Evolutionary conservation across 2,797 vertebrate genomes (phyloP), one percentile per base, ranked within the genome.

Genomic region (Stomatorhinus walkeri): DNA sequence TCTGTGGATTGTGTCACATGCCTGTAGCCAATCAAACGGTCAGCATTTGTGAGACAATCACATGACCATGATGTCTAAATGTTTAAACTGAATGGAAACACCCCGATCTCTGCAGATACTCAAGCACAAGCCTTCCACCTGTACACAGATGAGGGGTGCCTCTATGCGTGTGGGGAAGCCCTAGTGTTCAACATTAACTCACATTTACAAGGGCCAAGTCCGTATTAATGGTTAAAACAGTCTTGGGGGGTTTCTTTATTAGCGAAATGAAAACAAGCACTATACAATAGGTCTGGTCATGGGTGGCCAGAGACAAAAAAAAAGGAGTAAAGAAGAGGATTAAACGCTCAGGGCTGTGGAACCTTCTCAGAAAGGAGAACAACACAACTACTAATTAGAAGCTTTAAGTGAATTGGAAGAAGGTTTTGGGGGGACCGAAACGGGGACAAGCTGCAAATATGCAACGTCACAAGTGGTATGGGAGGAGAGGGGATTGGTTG

Each of bases 251-350:
- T 43, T 32, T 81, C 76, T 81, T 81, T 81, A 81, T 46, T 9
- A 32, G 16, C 46, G 40, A 81, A 81, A 43, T 81, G 22, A 81
- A 81, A 81, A 40, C 32, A 76, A 76, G 68, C 14, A 16, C 32
- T 40, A 76, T 76, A 76, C 68, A 76, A 76, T 40, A 81, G 76
- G 14, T 22, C 76, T 3, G 19, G 76, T 81, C 76, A 81, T 81
- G 40, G 40, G 19, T n/a, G 40, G 2, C 36, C 40, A 43, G 72
- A 19, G 72, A 79, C 72, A n/a, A 79, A 40, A 76, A 19, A 76
- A 43, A 79, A 79, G 76, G 14, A 79, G 72, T 43, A 85, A 24
- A 85, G 49, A 16, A 32, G 84, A 85, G 84, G 84, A 54, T 85
- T 32, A 85, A 51, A 85, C 1, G 48, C 49, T 85, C 28, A 54